phyloP scores from a whole-genome alignment of 2,797 vertebrate genomes.

The Carapus acus region DNA sequence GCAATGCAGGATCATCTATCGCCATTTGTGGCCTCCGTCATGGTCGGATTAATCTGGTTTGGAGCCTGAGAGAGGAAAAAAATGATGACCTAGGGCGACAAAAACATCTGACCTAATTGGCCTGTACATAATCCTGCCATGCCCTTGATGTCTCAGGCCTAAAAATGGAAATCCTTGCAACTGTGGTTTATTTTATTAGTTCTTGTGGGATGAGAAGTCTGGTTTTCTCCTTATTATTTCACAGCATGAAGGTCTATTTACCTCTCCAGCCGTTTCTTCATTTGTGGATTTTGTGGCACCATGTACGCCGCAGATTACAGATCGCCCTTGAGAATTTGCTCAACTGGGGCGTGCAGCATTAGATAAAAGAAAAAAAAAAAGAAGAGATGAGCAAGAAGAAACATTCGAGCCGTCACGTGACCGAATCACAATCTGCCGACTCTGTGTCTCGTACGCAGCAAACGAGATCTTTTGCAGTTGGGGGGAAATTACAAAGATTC shows the following conservation, averaged over 20 bases:
- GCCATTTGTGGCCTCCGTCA: background rate
- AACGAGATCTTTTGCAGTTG: slow-evolving; percentile 31
- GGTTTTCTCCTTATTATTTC: background rate
- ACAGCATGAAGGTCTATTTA: too few relatives aligned
- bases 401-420: too few relatives aligned
- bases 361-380: too few relatives aligned
- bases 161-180: background rate
- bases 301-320: background rate
- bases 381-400: too few relatives aligned
- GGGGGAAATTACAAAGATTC: slow-evolving; percentile 43
- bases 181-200: background rate
- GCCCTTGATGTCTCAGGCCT: background rate
- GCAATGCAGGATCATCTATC: too few relatives aligned
- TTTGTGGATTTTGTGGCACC: background rate
- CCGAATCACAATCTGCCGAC: too few relatives aligned
- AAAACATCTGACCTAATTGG: too few relatives aligned
- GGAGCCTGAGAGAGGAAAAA: background rate
- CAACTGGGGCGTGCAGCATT: background rate
- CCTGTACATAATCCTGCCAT: background rate
- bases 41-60: background rate
- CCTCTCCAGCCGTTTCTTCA: background rate
- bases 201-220: background rate
- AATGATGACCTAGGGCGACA: too few relatives aligned
- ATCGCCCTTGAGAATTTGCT: background rate
- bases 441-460: slow-evolving; percentile 19